Evolutionary conservation across 1,140 invertebrate species (phyloP), one percentile per base, ranked within the genome.

Genomic region (Oryzaephilus surinamensis): DNA sequence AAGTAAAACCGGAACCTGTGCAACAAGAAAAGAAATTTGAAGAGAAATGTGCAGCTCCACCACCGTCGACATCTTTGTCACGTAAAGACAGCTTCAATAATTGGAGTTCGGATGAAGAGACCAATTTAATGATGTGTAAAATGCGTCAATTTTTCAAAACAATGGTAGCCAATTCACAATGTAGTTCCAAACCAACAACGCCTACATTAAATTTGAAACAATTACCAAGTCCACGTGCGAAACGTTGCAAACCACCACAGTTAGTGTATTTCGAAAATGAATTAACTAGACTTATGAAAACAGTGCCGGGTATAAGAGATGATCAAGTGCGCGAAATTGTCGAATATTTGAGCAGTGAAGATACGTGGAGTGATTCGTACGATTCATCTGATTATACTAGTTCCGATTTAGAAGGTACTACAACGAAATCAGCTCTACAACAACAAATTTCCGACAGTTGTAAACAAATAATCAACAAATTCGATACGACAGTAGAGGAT

Each of bases 111-210:
- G 87, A 92, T 55, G 87, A 92, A 58, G 88, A 91, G 63, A 91
- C 88, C 1, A 93, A 93, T 60, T 61, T 91, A 6, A 92, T 93
- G 87, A 91, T 93, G 87, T 85, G 80, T 6, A 91, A 90, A 65
- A 88, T 92, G 83, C 68, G 85, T 3, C 84, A 88, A 46, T 88
- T 91, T 58, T 90, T 91, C 60, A 90, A 89, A 60, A 87, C 83
- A 14, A 81, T 90, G 70, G 76, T 90, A 1, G 81, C 76, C 1
- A 77, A 75, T 52, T 71, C 72, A 0, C 68, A 65, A 45, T 48
- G 56, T n/a, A 41, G 50, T 26, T 57, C 56, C 10, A 55, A 65
- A 41, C 44, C 63, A 0, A 55, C 55, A 19, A 73, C 71, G 6
- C 69, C 76, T 0, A 73, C 65, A 10, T 65, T 71, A 2, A 60